Conservation (phyloP, 2,113 vertebrate genomes). For the Mus pahari region DNA sequence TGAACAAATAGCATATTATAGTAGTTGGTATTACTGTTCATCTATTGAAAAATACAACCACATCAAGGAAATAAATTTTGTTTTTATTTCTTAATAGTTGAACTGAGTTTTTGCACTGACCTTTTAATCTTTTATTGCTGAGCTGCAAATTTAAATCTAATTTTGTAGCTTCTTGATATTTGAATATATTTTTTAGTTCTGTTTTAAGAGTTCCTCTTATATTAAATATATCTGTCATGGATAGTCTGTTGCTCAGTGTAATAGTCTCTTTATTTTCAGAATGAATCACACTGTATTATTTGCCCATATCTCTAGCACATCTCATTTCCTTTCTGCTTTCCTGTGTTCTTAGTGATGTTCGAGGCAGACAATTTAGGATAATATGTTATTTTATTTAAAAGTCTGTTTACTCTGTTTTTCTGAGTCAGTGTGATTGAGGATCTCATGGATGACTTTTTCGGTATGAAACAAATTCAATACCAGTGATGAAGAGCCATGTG, state of each 20-base stretch:
- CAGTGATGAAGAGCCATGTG: background rate
- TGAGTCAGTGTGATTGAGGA: conserved; percentile 71
- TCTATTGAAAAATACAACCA: background rate
- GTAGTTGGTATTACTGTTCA: background rate
- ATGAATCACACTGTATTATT: conserved; percentile 75
- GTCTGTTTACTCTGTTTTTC: conserved; percentile 66
- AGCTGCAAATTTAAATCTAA: conserved; percentile 53
- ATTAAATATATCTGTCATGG: conserved; percentile 73
- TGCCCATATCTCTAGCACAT: conserved; percentile 74
- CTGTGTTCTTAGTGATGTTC: conserved; percentile 61
- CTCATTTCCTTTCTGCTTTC: conserved; percentile 72
- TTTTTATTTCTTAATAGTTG: background rate
- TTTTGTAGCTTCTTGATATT: conserved; percentile 42
- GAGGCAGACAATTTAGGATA: conserved; percentile 73
- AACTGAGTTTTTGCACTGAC: conserved; percentile 3
- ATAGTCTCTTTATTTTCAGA: conserved; percentile 76
- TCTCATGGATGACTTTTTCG: conserved; percentile 73
- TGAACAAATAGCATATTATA: background rate
- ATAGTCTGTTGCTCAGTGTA: conserved; percentile 59
- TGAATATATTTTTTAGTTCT: conserved; percentile 54
- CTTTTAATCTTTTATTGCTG: conserved; percentile 50
- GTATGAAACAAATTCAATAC: conserved; percentile 74
- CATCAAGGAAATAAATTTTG: background rate
- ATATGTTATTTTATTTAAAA: conserved; percentile 81
- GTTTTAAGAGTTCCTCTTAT: conserved; percentile 38